phyloP scores from a whole-genome alignment of 1,140 invertebrate species.

The Liolophura sinensis region DNA sequence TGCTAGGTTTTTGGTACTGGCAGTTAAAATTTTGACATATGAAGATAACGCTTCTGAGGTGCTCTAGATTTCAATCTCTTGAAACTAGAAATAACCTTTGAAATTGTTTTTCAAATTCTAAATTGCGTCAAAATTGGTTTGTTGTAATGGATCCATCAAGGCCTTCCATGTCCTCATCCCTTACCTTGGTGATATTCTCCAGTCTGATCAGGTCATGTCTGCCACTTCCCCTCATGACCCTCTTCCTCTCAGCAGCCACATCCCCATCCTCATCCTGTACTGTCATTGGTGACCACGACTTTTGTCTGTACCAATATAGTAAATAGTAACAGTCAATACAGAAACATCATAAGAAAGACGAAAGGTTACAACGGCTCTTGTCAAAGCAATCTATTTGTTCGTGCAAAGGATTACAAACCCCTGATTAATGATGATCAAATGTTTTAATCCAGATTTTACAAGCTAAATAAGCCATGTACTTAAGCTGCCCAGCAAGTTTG shows the following conservation, averaged over 20 bases:
- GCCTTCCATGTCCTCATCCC: not conserved
- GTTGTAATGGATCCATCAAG: too few species aligned
- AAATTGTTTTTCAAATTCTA: too few species aligned
- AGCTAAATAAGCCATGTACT: too few species aligned
- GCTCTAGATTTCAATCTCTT: too few species aligned
- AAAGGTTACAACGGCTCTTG: not conserved
- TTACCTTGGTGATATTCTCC: slow-evolving; percentile 59
- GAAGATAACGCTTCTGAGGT: too few species aligned
- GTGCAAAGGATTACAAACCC: not conserved
- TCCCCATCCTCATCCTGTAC: slow-evolving; percentile 60
- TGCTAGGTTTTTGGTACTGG: too few species aligned
- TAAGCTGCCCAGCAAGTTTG: too few species aligned
- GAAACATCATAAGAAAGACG: not conserved
- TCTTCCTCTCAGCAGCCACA: slow-evolving; percentile 58
- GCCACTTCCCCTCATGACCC: slow-evolving; percentile 52
- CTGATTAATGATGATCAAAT: too few species aligned
- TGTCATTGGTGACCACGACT: slow-evolving; percentile 16
- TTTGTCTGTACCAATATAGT: slow-evolving; percentile 1
- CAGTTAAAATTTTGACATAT: too few species aligned
- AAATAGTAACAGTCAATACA: not conserved
- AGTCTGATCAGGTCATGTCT: slow-evolving; percentile 53
- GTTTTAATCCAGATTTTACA: too few species aligned
- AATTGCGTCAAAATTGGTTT: too few species aligned
- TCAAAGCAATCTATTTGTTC: not conserved
- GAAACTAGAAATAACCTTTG: too few species aligned